Evolutionary conservation across 2,797 vertebrate species (phyloP).

Genomic region (Pangasius mekongensis): DNA sequence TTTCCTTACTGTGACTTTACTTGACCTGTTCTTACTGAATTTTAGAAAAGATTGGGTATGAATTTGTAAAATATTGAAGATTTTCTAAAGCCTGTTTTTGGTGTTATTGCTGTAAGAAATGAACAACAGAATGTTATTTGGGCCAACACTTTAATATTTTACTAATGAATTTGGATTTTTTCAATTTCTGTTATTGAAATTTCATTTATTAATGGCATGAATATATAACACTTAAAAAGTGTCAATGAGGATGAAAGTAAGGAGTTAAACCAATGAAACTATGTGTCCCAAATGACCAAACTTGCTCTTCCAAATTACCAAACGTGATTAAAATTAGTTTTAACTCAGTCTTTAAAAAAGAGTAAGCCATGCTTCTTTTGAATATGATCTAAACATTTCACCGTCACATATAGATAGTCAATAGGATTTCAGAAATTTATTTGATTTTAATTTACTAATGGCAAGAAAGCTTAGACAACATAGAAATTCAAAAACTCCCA

Average conservation of each 20-base stretch:
- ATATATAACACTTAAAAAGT: not conserved
- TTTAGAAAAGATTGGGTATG: not conserved
- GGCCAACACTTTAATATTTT: not conserved
- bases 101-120: slow-evolving; percentile 5
- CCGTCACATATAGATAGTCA: not conserved
- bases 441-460: not conserved
- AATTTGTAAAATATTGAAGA: not conserved
- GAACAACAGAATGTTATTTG: not conserved
- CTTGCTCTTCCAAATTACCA: not conserved
- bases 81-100: not conserved
- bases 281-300: not conserved
- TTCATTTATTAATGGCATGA: not conserved
- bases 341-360: not conserved
- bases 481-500: not conserved
- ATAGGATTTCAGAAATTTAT: not conserved
- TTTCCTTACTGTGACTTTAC: not conserved
- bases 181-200: not conserved
- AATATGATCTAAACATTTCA: not conserved
- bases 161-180: not conserved
- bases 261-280: not conserved
- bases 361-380: not conserved
- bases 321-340: not conserved
- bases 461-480: not conserved
- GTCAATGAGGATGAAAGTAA: not conserved
- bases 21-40: not conserved